Evolutionary conservation across 2,888 invertebrate species (phyloP).

Genomic region (Lamellibrachia columna): DNA sequence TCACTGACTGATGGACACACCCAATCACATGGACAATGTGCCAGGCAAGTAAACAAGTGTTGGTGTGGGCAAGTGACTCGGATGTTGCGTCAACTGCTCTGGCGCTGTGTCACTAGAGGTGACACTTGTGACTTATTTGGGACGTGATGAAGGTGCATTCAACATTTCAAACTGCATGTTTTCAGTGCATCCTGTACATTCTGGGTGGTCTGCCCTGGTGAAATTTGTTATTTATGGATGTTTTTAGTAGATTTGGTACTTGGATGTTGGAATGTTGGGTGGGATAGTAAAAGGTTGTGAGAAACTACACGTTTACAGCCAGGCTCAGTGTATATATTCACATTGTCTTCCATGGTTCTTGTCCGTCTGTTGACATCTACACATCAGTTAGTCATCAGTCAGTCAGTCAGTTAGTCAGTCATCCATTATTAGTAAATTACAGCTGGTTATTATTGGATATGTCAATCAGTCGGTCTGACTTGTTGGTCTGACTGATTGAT

Average conservation of each 20-base stretch:
- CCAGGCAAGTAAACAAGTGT: not conserved
- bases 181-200: not conserved
- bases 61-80: not conserved
- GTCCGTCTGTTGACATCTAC: not conserved
- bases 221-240: not conserved
- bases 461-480: not conserved
- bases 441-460: not conserved
- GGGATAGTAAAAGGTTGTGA: not conserved
- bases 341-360: not conserved
- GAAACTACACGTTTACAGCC: not conserved
- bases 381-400: not conserved
- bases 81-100: not conserved
- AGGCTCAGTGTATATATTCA: not conserved
- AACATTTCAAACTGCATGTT: not conserved
- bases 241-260: not conserved
- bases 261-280: not conserved
- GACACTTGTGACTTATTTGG: not conserved
- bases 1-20: not conserved
- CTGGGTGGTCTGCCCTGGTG: not conserved
- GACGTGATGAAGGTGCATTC: not conserved
- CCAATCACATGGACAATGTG: not conserved
- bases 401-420: not conserved
- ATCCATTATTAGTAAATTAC: not conserved
- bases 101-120: not conserved
- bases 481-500: not conserved